phyloP scores from a whole-genome alignment of 2,113 vertebrate genomes.

The Atrichornis clamosus region DNA sequence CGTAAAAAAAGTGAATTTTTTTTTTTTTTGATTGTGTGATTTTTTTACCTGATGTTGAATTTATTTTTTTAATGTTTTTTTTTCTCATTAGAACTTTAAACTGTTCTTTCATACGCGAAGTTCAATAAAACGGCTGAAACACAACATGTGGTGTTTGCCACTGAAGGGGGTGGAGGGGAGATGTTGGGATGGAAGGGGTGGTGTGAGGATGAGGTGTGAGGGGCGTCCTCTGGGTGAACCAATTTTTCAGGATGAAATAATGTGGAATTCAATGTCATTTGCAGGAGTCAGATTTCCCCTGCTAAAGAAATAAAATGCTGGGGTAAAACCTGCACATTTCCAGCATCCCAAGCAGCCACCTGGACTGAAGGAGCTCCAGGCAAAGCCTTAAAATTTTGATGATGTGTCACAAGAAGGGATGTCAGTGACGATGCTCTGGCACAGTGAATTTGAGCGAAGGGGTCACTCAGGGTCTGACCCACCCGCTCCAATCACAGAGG shows the following conservation, averaged over 20 bases:
- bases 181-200: background rate
- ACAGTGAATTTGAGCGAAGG: background rate
- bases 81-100: constrained; percentile 37
- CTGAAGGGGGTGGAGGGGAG: fast-evolving
- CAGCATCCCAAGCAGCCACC: background rate
- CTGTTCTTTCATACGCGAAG: constrained; percentile 43
- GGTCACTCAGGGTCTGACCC: background rate
- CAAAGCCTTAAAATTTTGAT: background rate
- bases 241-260: background rate
- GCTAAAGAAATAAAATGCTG: background rate
- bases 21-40: background rate
- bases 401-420: background rate
- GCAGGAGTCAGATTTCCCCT: background rate
- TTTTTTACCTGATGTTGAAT: constrained; percentile 45
- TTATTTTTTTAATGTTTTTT: constrained; percentile 50
- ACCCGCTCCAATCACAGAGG: fast-evolving
- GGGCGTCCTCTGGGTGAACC: background rate
- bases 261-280: background rate
- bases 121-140: constrained; percentile 47
- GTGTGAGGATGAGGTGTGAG: background rate
- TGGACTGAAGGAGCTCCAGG: background rate
- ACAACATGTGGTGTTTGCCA: fast-evolving
- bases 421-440: background rate
- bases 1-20: background rate
- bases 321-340: background rate